A percentile compares a stretch with the other conserved stretches of the same genome.
Conservation (phyloP, 2,888 invertebrate species). For the Calliphora vomitoria region DNA sequence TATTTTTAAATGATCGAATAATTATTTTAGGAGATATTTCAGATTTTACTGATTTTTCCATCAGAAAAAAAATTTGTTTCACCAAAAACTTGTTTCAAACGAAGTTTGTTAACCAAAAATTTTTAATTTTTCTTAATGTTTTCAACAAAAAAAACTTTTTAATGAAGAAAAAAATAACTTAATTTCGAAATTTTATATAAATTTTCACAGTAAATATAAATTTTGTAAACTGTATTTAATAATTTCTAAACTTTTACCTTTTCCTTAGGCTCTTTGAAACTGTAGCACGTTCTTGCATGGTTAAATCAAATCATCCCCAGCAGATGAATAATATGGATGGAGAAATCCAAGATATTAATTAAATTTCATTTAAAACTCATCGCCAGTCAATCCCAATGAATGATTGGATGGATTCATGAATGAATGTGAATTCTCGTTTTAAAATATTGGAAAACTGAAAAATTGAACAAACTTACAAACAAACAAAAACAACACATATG, state of each 20-base stretch:
- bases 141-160: no score
- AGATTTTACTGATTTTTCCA: no score
- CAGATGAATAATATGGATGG: conserved; percentile 83
- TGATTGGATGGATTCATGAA: neutral
- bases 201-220: no score
- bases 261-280: conserved; percentile 94
- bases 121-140: no score
- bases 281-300: conserved; percentile 97
- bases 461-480: conserved; percentile 51
- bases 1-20: no score
- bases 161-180: no score
- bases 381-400: conserved; percentile 6
- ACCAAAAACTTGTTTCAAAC: no score
- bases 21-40: no score
- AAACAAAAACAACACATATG: conserved; percentile 59
- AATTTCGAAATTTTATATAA: no score
- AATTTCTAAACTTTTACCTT: neutral
- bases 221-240: neutral
- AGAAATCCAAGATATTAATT: conserved; percentile 84
- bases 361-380: conserved; percentile 54
- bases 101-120: no score
- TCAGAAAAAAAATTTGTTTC: no score
- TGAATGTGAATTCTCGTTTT: conserved; percentile 21
- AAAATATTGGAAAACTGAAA: conserved; percentile 28
- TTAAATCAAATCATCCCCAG: conserved; percentile 88